Conservation (phyloP, 2,888 invertebrate species). For the Busseola fusca region DNA sequence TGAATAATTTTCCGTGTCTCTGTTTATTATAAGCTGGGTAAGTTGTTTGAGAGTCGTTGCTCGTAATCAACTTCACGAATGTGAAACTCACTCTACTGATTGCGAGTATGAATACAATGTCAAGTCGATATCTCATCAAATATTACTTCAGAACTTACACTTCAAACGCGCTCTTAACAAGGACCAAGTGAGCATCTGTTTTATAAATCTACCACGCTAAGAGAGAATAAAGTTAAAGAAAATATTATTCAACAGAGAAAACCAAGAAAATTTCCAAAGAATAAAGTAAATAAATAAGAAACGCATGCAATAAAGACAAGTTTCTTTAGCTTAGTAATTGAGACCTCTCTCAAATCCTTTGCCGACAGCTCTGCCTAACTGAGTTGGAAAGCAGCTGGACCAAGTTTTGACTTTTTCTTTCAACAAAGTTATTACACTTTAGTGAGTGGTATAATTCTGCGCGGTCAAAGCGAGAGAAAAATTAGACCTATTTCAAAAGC, state of each 20-base stretch:
- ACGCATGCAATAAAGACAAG: slow-evolving; percentile 75
- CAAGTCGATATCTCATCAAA: slow-evolving; percentile 30
- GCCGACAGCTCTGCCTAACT: slow-evolving; percentile 77
- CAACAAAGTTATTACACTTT: slow-evolving; percentile 77
- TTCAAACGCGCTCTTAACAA: slow-evolving; percentile 10
- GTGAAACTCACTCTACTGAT: slow-evolving; percentile 76
- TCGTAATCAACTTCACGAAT: slow-evolving; percentile 81
- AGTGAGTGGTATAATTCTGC: slow-evolving; percentile 58
- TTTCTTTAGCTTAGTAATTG: slow-evolving; percentile 77
- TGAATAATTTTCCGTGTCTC: slow-evolving; percentile 88
- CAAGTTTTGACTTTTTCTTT: slow-evolving; percentile 73
- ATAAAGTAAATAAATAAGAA: slow-evolving; percentile 67
- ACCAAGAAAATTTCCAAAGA: slow-evolving; percentile 58
- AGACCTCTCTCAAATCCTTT: slow-evolving; percentile 79
- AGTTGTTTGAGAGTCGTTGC: slow-evolving; percentile 81
- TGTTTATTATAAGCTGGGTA: slow-evolving; percentile 86
- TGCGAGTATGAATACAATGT: slow-evolving; percentile 56
- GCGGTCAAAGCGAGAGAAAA: slow-evolving; percentile 54
- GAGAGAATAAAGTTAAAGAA: slow-evolving; percentile 28
- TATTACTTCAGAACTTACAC: slow-evolving; percentile 16
- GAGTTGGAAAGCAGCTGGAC: slow-evolving; percentile 77
- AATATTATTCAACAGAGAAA: slow-evolving; percentile 53
- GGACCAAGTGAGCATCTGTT: slow-evolving; percentile 14
- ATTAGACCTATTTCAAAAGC: slow-evolving; percentile 40
- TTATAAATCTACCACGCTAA: neutral